A percentile compares a stretch with the other conserved stretches of the same genome.
phyloP scores from a whole-genome alignment of 1,140 invertebrate species.

The Lanistes nyassanus region DNA sequence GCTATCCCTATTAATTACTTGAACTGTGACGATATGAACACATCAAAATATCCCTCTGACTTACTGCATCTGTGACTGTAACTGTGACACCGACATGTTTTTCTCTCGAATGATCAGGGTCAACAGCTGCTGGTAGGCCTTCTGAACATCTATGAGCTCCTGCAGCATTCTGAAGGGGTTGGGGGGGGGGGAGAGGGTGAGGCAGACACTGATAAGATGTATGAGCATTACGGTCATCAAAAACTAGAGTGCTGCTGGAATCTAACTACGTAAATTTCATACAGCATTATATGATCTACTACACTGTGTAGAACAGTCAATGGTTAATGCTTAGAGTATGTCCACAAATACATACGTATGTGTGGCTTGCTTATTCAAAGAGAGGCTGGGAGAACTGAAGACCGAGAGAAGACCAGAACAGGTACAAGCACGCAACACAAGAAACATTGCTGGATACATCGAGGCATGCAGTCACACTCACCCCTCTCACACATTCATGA shows the following conservation, averaged over 20 bases:
- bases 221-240: not conserved
- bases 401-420: not conserved
- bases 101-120: constrained; percentile 79
- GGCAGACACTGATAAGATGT: not conserved
- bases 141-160: constrained; percentile 77
- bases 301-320: too few relatives aligned
- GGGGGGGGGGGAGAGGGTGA: not conserved
- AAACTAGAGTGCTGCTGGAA: too few relatives aligned
- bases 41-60: too few relatives aligned
- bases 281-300: too few relatives aligned
- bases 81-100: constrained; percentile 69
- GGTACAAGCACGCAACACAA: not conserved
- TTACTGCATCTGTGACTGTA: constrained; percentile 45
- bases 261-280: too few relatives aligned
- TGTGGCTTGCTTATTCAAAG: not conserved
- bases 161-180: constrained; percentile 68
- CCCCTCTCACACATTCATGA: too few relatives aligned
- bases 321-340: too few relatives aligned
- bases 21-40: too few relatives aligned
- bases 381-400: not conserved
- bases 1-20: too few relatives aligned
- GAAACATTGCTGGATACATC: too few relatives aligned
- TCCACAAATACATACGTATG: too few relatives aligned
- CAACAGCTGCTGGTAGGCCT: constrained; percentile 78
- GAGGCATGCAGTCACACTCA: too few relatives aligned